phyloP scores from a whole-genome alignment of 2,888 invertebrate genomes.

The Artemia sinica region DNA sequence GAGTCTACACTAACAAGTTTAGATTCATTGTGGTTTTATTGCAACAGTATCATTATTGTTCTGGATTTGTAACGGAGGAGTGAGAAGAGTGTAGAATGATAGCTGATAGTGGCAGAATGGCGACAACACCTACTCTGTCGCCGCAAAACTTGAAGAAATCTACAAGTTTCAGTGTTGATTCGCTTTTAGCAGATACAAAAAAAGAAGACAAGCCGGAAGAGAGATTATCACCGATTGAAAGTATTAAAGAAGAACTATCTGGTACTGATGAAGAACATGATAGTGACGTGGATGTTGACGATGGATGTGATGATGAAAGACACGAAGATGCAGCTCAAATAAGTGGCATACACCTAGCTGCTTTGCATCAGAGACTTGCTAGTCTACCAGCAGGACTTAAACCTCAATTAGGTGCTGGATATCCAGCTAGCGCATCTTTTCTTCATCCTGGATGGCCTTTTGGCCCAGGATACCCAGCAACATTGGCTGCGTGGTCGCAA shows the following conservation, averaged over 20 bases:
- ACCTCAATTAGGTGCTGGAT: not conserved
- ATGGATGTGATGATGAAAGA: not conserved
- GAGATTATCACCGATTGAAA: constrained; percentile 6
- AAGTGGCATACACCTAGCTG: constrained; percentile 1
- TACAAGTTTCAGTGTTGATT: constrained; percentile 52
- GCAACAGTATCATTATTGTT: constrained; percentile 4
- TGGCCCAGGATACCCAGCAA: constrained; percentile 5
- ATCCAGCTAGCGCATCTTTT: not conserved
- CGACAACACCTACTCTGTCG: constrained; percentile 4
- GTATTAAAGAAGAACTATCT: constrained; percentile 10
- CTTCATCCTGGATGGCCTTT: constrained; percentile 5
- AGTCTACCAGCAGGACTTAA: constrained; percentile 4
- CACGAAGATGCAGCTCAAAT: constrained; percentile 3
- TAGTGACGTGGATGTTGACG: constrained; percentile 8
- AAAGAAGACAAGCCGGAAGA: not conserved
- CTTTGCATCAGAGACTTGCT: constrained; percentile 6
- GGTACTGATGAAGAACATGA: constrained; percentile 1
- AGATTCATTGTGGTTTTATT: not conserved
- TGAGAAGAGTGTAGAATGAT: constrained; percentile 6
- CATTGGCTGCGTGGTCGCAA: constrained; percentile 6
- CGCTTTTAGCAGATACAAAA: constrained; percentile 35
- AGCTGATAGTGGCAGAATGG: constrained; percentile 10
- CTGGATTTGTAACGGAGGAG: not conserved
- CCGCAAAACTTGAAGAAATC: constrained; percentile 37
- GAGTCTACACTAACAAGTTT: constrained; percentile 8